phyloP scores from a whole-genome alignment of 2,888 invertebrate species.

The Smittia sp. region DNA sequence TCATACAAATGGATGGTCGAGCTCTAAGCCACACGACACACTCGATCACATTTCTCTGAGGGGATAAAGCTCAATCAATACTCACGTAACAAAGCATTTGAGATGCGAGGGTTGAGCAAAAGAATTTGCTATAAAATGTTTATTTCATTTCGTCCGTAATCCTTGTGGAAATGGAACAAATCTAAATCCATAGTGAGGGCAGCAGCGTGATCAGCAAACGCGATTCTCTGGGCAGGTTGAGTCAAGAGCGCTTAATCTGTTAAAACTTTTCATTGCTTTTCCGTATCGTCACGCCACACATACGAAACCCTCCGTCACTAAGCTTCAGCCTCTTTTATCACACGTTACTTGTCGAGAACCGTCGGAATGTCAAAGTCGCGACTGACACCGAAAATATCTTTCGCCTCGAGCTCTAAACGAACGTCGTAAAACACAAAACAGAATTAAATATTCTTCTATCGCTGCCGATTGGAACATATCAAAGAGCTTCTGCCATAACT shows the following conservation, averaged over 20 bases:
- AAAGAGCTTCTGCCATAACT: conserved; percentile 19
- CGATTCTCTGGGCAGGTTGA: not conserved
- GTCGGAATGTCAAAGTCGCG: not conserved
- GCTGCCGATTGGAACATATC: not conserved
- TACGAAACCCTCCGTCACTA: too few relatives aligned
- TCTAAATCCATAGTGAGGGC: conserved; percentile 19
- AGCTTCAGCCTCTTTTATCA: too few relatives aligned
- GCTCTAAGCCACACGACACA: not conserved
- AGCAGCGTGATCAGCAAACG: not conserved
- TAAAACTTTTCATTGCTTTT: too few relatives aligned
- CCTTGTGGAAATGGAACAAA: conserved; percentile 43
- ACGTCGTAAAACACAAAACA: not conserved
- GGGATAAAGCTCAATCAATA: conserved; percentile 25
- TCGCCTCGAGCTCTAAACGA: not conserved
- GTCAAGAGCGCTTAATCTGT: not conserved
- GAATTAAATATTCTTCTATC: not conserved
- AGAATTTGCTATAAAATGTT: conserved; percentile 27
- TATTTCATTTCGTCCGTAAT: conserved; percentile 43
- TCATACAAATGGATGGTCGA: not conserved
- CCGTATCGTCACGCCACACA: too few relatives aligned
- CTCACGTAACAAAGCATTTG: conserved; percentile 45
- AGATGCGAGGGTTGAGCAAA: not conserved
- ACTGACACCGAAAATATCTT: not conserved
- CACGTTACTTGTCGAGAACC: not conserved
- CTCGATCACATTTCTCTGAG: not conserved